These are phyloP conservation scores for Laticauda laticaudata DNA, from an alignment of 2,113 vertebrate genomes.

Conservation along the genomic window DNA sequence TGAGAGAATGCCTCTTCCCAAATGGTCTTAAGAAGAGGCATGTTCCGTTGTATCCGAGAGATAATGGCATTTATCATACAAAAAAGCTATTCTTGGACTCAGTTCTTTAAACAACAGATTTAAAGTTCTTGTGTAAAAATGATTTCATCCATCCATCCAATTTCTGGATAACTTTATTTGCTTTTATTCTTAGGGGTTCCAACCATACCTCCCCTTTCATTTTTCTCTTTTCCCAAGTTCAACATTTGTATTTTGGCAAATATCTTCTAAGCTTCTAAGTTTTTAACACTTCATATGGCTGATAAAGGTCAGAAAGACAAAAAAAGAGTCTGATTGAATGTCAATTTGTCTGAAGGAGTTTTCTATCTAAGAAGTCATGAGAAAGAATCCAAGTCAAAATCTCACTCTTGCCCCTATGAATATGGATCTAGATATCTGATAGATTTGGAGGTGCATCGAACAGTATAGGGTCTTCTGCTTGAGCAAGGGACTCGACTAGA, in stretches of 20 bases:
- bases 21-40: background rate
- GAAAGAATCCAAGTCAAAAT: background rate
- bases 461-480: background rate
- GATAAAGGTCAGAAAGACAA: background rate
- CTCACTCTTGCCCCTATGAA: background rate
- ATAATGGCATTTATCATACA: background rate
- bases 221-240: background rate
- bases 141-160: background rate
- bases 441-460: background rate
- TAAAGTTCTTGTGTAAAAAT: background rate
- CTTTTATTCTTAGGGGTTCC: background rate
- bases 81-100: background rate
- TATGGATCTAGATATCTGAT: background rate
- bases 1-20: background rate
- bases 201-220: background rate
- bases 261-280: background rate
- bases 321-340: background rate
- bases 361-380: background rate
- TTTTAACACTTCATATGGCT: background rate
- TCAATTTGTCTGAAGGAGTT: background rate
- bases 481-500: background rate
- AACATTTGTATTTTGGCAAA: background rate
- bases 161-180: background rate
- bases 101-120: background rate
- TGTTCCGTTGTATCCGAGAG: background rate